Conservation (phyloP, 2,113 vertebrate genomes). For the Ailuropoda melanoleuca region DNA sequence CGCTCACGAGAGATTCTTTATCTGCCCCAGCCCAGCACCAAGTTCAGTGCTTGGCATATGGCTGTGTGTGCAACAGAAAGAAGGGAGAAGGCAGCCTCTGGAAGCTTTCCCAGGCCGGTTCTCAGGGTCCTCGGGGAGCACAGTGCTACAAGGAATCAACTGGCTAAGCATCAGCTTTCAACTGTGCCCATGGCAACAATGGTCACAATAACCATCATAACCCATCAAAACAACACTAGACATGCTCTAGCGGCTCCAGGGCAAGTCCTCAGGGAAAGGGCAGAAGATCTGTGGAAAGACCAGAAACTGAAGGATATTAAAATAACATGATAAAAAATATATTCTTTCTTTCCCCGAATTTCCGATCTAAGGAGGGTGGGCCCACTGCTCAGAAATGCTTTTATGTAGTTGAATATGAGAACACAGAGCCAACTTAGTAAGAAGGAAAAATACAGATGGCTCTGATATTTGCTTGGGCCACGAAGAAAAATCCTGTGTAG, state of each 20-base stretch:
- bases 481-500: neutral
- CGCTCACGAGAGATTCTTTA: neutral
- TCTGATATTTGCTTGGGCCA: neutral
- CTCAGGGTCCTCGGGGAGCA: neutral
- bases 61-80: neutral
- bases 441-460: neutral
- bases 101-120: neutral
- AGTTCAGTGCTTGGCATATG: neutral
- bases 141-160: neutral
- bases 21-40: neutral
- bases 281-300: neutral
- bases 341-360: slow-evolving; percentile 30
- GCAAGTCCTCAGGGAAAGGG: neutral
- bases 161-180: neutral
- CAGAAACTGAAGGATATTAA: slow-evolving; percentile 1
- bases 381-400: neutral
- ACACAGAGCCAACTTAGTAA: slow-evolving; percentile 9
- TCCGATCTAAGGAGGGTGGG: neutral
- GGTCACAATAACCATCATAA: neutral
- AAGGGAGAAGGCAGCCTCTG: neutral
- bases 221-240: neutral
- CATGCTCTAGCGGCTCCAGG: neutral
- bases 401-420: neutral
- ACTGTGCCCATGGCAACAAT: neutral
- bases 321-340: slow-evolving; percentile 32